Percentiles rank a stretch among this genome's conserved stretches.
Conservation (phyloP, 2,888 invertebrate genomes). For the Metallyticus violacea region DNA sequence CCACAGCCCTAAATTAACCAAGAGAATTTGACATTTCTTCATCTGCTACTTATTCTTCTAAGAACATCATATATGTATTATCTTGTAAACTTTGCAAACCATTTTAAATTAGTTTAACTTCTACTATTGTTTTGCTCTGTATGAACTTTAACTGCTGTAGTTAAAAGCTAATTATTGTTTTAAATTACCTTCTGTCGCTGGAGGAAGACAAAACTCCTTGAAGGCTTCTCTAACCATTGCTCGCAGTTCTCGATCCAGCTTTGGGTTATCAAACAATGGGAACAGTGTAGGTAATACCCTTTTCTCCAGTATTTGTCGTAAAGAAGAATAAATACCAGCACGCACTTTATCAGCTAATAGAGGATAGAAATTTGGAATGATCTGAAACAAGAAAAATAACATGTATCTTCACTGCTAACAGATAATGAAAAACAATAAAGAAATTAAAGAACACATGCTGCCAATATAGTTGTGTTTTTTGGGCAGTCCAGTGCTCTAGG, state of each 20-base stretch:
- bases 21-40: no score
- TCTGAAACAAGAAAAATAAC: conserved; percentile 51
- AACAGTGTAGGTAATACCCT: conserved; percentile 83
- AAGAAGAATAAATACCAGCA: conserved; percentile 76
- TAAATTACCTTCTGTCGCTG: conserved; percentile 55
- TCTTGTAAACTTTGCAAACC: no score
- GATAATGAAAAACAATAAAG: no score
- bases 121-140: no score
- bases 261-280: conserved; percentile 84
- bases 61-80: no score
- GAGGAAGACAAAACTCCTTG: conserved; percentile 77
- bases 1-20: no score
- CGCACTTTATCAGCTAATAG: conserved; percentile 74
- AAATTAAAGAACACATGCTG: no score
- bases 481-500: no score
- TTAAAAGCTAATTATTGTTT: no score
- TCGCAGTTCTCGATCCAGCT: conserved; percentile 79
- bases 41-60: no score
- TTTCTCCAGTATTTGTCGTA: conserved; percentile 86
- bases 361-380: conserved; percentile 84
- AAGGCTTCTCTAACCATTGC: conserved; percentile 86
- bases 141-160: no score
- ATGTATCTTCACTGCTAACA: background rate
- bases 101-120: no score
- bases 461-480: background rate